Percentiles rank a stretch among this genome's conserved stretches.
Evolutionary conservation across 35 echinoderm and acorn worm genomes (phyloP).

Genomic region (Strongylocentrotus purpuratus): DNA sequence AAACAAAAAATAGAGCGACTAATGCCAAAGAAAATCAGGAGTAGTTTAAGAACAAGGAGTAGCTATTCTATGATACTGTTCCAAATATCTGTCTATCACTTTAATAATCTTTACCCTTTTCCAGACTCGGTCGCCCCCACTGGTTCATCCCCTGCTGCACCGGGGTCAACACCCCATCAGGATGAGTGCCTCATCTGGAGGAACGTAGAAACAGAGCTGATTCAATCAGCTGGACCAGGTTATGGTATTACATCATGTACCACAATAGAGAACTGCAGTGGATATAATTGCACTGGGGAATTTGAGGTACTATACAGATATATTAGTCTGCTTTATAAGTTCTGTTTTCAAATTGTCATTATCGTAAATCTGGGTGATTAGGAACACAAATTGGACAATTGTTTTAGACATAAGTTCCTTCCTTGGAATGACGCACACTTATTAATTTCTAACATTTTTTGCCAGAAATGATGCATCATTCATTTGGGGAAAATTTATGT

Average conservation of each 20-base stretch:
- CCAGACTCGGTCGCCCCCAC: slow-evolving; percentile 8
- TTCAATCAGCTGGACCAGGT: slow-evolving; percentile 43
- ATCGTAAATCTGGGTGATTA: too few relatives aligned
- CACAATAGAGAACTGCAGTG: slow-evolving; percentile 40
- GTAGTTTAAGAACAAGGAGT: neutral
- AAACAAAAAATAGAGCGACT: neutral
- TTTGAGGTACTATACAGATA: slow-evolving; percentile 11
- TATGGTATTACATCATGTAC: slow-evolving; percentile 44
- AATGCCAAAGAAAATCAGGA: too few relatives aligned
- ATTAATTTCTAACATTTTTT: too few relatives aligned
- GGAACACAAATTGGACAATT: neutral
- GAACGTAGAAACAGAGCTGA: slow-evolving; percentile 1
- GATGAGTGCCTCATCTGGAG: slow-evolving; percentile 33
- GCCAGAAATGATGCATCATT: too few relatives aligned
- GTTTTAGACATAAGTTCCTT: too few relatives aligned
- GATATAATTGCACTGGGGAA: slow-evolving; percentile 41
- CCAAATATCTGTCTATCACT: neutral
- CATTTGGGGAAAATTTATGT: too few relatives aligned
- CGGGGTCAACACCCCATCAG: neutral
- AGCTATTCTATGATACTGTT: neutral
- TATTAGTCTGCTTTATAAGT: too few relatives aligned
- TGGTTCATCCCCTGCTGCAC: neutral
- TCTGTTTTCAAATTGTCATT: too few relatives aligned
- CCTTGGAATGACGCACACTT: too few relatives aligned
- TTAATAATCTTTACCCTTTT: neutral